A percentile compares a stretch with the other conserved stretches of the same genome.
Conservation (phyloP, 2,113 vertebrate genomes). For the Turnix velox region DNA sequence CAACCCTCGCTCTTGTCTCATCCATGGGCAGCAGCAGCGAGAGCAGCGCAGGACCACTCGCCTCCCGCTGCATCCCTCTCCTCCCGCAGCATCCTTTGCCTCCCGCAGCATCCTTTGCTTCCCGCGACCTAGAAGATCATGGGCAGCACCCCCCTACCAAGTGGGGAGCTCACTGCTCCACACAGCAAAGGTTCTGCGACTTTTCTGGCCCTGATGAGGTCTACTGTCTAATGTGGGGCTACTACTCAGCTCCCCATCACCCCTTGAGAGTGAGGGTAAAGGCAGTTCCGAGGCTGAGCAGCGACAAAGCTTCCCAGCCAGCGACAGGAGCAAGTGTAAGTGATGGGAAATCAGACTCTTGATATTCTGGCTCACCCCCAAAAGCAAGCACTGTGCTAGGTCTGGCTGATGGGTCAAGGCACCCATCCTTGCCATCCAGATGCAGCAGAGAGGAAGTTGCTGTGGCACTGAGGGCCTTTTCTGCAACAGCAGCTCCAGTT, state of each 20-base stretch:
- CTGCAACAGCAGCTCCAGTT: accelerated
- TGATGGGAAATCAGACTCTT: background rate
- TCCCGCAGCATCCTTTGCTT: too few species aligned
- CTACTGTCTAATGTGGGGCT: accelerated
- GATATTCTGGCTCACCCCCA: background rate
- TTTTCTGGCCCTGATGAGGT: background rate
- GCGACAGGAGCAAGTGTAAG: background rate
- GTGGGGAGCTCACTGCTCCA: accelerated
- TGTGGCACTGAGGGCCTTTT: background rate
- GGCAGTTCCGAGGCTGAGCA: background rate
- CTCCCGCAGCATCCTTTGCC: too few species aligned
- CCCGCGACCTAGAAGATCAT: too few species aligned
- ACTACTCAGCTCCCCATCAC: background rate
- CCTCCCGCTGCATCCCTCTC: background rate
- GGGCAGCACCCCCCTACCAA: background rate
- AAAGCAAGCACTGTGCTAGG: accelerated
- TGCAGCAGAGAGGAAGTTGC: background rate
- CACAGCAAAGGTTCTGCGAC: background rate
- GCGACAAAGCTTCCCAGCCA: background rate
- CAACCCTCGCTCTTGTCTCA: slow-evolving; percentile 47
- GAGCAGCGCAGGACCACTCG: background rate
- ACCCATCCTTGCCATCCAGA: accelerated
- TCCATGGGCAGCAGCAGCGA: background rate
- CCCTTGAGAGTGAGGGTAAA: background rate
- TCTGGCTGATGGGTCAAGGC: accelerated